phyloP scores from a whole-genome alignment of 2,888 invertebrate species.

The Crepidodera aurea region DNA sequence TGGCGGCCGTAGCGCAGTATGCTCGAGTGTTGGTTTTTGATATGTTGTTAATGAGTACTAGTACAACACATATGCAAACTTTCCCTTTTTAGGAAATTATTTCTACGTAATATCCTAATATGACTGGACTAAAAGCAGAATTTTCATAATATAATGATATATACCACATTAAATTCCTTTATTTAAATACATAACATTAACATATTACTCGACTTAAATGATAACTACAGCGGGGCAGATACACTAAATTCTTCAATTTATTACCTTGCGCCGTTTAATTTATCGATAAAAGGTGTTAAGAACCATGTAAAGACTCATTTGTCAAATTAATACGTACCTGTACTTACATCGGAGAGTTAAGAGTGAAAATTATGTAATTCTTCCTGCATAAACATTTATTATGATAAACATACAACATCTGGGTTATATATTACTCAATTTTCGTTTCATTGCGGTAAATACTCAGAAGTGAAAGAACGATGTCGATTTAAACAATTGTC shows the following conservation, averaged over 20 bases:
- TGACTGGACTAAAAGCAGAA: too few species aligned
- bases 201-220: too few species aligned
- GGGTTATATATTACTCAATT: constrained; percentile 25
- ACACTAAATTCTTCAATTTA: constrained; percentile 14
- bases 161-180: too few species aligned
- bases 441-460: constrained; percentile 8
- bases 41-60: too few species aligned
- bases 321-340: constrained; percentile 15
- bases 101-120: too few species aligned
- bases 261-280: constrained; percentile 12
- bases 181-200: too few species aligned
- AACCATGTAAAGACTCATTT: constrained; percentile 24
- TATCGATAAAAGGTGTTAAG: constrained; percentile 29
- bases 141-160: too few species aligned
- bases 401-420: constrained; percentile 21
- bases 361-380: constrained; percentile 32
- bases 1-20: too few species aligned
- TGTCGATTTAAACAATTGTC: neutral
- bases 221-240: neutral
- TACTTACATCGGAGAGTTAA: constrained; percentile 13
- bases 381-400: constrained; percentile 25
- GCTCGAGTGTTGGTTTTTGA: too few species aligned
- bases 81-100: too few species aligned
- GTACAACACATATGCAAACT: too few species aligned
- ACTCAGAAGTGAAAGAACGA: neutral